phyloP scores from a whole-genome alignment of 2,888 invertebrate species.

The Chrysolina americana region DNA sequence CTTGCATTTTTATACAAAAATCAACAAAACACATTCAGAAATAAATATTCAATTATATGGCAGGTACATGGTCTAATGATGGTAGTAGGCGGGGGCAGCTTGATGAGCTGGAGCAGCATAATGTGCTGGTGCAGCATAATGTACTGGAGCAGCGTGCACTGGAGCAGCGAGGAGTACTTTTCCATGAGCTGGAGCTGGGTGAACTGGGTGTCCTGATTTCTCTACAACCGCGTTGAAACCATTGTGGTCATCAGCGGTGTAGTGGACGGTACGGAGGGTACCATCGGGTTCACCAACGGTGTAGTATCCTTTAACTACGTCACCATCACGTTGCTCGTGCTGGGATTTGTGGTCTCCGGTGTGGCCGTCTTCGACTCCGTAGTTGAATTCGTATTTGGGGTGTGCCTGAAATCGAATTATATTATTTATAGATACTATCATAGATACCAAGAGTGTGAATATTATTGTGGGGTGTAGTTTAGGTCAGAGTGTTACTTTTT shows the following conservation, averaged over 20 bases:
- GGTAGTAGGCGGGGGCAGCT: conserved; percentile 46
- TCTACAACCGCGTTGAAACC: conserved; percentile 68
- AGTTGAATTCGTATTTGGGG: conserved; percentile 74
- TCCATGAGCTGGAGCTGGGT: conserved; percentile 62
- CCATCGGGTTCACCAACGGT: conserved; percentile 73
- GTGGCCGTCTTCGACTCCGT: conserved; percentile 75
- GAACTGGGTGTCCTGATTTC: conserved; percentile 72
- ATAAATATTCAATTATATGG: conserved; percentile 16
- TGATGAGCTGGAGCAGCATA: conserved; percentile 31
- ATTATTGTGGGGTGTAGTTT: too few species aligned
- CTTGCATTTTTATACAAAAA: conserved; percentile 3
- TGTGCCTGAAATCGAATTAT: conserved; percentile 62
- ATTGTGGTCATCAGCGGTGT: conserved; percentile 73
- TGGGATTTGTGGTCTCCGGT: conserved; percentile 71
- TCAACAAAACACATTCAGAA: background rate
- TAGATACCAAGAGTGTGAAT: background rate
- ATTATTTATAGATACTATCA: background rate
- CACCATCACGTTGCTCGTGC: conserved; percentile 73
- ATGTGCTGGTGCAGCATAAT: conserved; percentile 39
- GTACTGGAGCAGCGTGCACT: conserved; percentile 42
- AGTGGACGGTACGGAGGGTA: conserved; percentile 72
- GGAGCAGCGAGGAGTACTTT: conserved; percentile 44
- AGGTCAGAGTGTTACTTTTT: too few species aligned
- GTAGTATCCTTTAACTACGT: conserved; percentile 71
- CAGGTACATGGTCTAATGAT: conserved; percentile 38